Conservation (phyloP, 1,140 invertebrate species). For the Atopsyche davidsoni region DNA sequence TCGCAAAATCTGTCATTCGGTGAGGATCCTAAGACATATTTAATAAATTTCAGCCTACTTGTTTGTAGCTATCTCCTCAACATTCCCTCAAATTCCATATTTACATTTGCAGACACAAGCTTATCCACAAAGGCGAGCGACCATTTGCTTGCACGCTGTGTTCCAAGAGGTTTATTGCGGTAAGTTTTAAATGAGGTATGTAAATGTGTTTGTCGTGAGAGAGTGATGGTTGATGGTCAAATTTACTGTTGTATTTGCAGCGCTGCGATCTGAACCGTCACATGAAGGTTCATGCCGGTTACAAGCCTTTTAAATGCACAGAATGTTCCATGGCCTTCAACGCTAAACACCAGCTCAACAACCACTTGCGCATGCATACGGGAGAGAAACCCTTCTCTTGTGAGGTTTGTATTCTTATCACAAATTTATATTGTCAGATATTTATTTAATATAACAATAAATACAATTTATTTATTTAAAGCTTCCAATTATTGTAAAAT, state of each 20-base stretch:
- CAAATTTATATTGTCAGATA: too few relatives aligned
- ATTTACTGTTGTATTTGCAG: slow-evolving; percentile 32
- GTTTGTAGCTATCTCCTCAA: too few relatives aligned
- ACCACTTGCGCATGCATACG: slow-evolving; percentile 56
- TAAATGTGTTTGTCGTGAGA: not conserved
- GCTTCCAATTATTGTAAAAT: too few relatives aligned
- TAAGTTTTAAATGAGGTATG: slow-evolving; percentile 33
- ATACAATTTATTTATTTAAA: too few relatives aligned
- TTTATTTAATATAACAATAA: too few relatives aligned
- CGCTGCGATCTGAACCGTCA: slow-evolving; percentile 44
- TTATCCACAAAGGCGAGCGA: slow-evolving; percentile 73
- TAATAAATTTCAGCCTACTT: too few relatives aligned
- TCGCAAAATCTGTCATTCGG: slow-evolving; percentile 43
- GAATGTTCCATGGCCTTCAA: slow-evolving; percentile 50
- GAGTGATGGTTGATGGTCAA: too few relatives aligned
- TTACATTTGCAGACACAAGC: slow-evolving; percentile 52
- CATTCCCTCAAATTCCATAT: slow-evolving; percentile 11
- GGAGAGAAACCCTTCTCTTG: slow-evolving; percentile 55
- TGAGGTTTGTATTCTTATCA: slow-evolving; percentile 47
- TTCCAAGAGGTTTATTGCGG: slow-evolving; percentile 54
- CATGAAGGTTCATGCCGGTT: slow-evolving; percentile 47
- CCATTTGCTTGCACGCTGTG: slow-evolving; percentile 67
- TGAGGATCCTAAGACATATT: too few relatives aligned
- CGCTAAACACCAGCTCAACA: slow-evolving; percentile 51
- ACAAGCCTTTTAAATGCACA: slow-evolving; percentile 46